Evolutionary conservation across 2,113 vertebrate species (phyloP), one percentile per base, ranked within the genome.

Genomic region (Myotis yumanensis): DNA sequence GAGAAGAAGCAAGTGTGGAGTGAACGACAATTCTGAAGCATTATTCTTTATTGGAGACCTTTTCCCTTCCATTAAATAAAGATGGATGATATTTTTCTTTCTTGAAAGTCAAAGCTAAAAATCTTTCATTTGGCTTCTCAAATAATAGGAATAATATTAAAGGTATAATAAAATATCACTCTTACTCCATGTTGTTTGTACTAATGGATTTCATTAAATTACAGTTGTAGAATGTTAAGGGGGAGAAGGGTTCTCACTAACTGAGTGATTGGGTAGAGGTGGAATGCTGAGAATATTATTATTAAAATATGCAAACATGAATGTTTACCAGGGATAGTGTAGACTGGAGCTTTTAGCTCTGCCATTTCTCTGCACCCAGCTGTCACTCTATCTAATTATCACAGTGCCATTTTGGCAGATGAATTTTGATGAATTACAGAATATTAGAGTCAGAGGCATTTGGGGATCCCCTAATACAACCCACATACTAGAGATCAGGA

Each of bases 41-140:
- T 51, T 62, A 77, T 18, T 93, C 85, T 88, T 92, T 57, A 85
- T 30, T 73, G 11, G 64, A 86, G 83, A 72, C 51, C 75, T 93
- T 86, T 95, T 80, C 32, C 23, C 59, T 37, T 59, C 76, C 40
- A 86, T 79, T 92, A 93, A 93, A 86, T 86, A 85, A 89, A 77
- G 18, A 80, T 10, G 25, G 35, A 11, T 43, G 8, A 76, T 68
- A 54, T 79, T 62, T 84, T 73, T 69, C 37, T 86, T 79, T 51
- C 79, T 79, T 62, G 77, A 85, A 94, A 93, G 68, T 82, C 68
- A 97, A 94, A 90, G 75, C 37, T 93, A 83, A 94, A 96, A 59
- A 16, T 86, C 18, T 94, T 94, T 90, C 54, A 86, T 46, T 73
- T 89, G 51, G 22, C 37, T 92, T 94, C 51, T 86, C 59, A 37